Conservation (phyloP, 1,140 invertebrate genomes). For the Diprion similis region DNA sequence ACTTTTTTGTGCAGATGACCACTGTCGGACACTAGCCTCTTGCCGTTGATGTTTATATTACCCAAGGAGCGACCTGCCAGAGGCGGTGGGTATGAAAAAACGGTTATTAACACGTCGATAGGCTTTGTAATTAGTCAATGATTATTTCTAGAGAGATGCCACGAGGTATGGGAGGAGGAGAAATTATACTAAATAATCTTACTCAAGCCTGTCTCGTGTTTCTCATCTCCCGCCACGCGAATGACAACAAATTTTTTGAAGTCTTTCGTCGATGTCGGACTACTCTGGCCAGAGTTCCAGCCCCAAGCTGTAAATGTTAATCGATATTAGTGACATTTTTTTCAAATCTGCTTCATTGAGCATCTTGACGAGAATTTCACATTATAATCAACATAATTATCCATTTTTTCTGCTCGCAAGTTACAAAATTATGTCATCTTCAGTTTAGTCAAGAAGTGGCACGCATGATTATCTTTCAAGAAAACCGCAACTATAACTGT, state of each 20-base stretch:
- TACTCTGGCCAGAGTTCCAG: constrained; percentile 68
- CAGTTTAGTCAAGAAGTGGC: not conserved
- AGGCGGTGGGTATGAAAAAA: constrained; percentile 13
- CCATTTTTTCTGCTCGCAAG: no score
- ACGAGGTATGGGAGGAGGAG: no score
- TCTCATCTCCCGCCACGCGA: constrained; percentile 66
- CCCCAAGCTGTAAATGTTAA: constrained; percentile 60
- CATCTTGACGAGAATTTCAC: no score
- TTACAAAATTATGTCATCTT: no score
- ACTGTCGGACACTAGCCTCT: constrained; percentile 55
- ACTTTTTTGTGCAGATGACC: constrained; percentile 60
- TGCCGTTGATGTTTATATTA: constrained; percentile 59
- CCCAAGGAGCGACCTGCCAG: constrained; percentile 53
- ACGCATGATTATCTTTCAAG: not conserved
- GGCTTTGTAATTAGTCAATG: no score
- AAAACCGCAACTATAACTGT: not conserved
- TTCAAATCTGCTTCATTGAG: no score
- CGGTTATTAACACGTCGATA: not conserved
- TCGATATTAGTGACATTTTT: no score
- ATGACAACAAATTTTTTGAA: constrained; percentile 75
- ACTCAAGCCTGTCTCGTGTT: constrained; percentile 58
- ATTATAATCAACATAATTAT: no score
- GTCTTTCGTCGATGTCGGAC: constrained; percentile 67
- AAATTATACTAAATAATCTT: constrained; percentile 22
- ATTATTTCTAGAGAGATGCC: no score